Percentiles rank a stretch among this genome's conserved stretches.
phyloP scores from a whole-genome alignment of 2,113 vertebrate genomes.

The Gobiocypris rarus region DNA sequence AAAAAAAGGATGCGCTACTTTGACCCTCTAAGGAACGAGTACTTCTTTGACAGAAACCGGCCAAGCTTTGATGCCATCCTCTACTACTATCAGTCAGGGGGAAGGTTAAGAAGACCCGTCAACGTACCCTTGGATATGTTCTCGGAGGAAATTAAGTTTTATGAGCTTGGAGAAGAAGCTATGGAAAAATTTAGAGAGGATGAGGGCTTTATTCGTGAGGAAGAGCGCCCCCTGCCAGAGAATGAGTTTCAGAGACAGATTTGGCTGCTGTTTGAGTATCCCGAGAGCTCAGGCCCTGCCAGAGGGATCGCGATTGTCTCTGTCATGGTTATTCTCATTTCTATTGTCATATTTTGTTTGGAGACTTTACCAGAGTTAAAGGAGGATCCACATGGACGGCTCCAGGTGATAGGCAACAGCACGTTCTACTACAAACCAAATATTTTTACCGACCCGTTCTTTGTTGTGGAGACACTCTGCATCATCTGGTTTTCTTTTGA shows the following conservation, averaged over 20 bases:
- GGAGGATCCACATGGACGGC: conserved; percentile 80
- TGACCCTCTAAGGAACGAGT: conserved; percentile 93
- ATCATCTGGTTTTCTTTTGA: conserved; percentile 99
- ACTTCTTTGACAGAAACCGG: conserved; percentile 96
- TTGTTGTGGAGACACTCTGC: conserved; percentile 95
- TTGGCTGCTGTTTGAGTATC: conserved; percentile 97
- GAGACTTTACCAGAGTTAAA: conserved; percentile 95
- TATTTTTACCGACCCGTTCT: conserved; percentile 94
- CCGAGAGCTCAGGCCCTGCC: conserved; percentile 94
- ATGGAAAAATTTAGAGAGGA: conserved; percentile 99
- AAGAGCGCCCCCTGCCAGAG: conserved; percentile 93
- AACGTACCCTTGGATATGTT: conserved; percentile 99
- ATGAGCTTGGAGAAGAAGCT: conserved; percentile 94
- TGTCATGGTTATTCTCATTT: conserved; percentile 98
- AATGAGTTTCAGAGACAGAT: conserved; percentile 96
- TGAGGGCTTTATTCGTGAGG: conserved; percentile 95
- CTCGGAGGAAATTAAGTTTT: conserved; percentile 98
- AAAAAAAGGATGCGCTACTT: conserved; percentile 98
- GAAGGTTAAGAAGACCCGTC: conserved; percentile 89
- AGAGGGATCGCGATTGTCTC: conserved; percentile 95
- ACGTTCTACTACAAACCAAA: conserved; percentile 85
- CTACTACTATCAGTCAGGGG: conserved; percentile 97
- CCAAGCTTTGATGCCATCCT: conserved; percentile 98
- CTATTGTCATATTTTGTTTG: conserved; percentile 97
- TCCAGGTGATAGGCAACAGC: conserved; percentile 83